Percentiles rank a stretch among this genome's conserved stretches.
Evolutionary conservation across 2,113 vertebrate species (phyloP).

Genomic region (Xiphorhynchus elegans): DNA sequence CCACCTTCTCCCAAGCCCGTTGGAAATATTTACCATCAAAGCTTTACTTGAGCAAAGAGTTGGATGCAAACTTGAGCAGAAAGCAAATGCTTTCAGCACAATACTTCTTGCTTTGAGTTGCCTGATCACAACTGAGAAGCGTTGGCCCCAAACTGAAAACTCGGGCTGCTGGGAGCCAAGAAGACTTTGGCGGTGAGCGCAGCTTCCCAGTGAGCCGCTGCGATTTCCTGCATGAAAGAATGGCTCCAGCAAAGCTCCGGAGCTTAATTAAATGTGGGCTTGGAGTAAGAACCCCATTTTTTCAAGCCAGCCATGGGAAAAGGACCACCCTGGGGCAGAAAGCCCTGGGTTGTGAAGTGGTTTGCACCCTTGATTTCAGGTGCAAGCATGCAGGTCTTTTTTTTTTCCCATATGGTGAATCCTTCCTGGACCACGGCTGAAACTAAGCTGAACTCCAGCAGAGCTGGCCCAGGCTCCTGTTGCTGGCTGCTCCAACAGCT

Average conservation of each 20-base stretch:
- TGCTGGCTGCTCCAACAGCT: neutral
- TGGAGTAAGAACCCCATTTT: neutral
- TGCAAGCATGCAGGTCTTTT: neutral
- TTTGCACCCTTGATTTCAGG: neutral
- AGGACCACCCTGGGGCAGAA: neutral
- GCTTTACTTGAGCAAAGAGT: neutral
- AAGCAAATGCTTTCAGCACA: slow-evolving; percentile 58
- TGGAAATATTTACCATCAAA: neutral
- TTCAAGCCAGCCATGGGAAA: neutral
- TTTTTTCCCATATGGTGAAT: neutral
- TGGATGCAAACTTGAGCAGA: slow-evolving; percentile 28
- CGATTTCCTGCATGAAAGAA: neutral
- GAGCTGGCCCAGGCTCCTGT: neutral
- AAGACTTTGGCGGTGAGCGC: slow-evolving; percentile 21
- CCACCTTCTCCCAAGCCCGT: neutral
- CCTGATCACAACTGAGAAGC: slow-evolving; percentile 42
- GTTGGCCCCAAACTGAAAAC: slow-evolving; percentile 48
- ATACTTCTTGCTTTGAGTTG: slow-evolving; percentile 24
- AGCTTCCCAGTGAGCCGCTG: neutral
- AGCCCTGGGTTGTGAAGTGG: neutral
- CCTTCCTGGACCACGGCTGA: neutral
- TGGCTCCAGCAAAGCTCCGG: neutral
- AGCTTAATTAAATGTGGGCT: neutral
- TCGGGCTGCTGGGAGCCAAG: slow-evolving; percentile 25
- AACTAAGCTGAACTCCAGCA: neutral